These are phyloP conservation scores for Eupithecia exiguata DNA, from an alignment of 2,888 invertebrate genomes.

Conservation along the genomic window DNA sequence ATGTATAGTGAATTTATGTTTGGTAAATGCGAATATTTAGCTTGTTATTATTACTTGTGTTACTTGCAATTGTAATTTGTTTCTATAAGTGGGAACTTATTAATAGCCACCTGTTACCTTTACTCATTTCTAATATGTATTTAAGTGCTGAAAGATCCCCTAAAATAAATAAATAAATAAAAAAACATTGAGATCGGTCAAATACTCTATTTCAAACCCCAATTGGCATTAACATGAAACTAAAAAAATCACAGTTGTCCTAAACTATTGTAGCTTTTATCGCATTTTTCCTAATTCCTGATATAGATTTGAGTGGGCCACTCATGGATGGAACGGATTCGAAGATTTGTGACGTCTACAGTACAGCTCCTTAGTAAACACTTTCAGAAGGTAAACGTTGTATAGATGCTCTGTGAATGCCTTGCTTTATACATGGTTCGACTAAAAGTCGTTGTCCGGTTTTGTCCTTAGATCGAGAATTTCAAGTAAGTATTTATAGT, in stretches of 20 bases:
- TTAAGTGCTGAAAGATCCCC: too few relatives aligned
- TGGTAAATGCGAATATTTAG: too few relatives aligned
- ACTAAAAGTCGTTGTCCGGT: background rate
- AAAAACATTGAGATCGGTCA: background rate
- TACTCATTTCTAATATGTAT: too few relatives aligned
- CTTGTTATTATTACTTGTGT: too few relatives aligned
- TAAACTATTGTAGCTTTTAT: conserved; percentile 1
- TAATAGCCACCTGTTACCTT: too few relatives aligned
- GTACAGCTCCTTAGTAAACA: conserved; percentile 24
- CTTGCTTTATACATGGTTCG: conserved; percentile 9
- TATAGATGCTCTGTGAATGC: background rate
- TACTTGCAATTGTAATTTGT: too few relatives aligned
- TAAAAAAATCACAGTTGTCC: background rate
- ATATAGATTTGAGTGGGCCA: conserved; percentile 32
- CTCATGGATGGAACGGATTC: conserved; percentile 22
- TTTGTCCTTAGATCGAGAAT: background rate
- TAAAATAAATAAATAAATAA: too few relatives aligned
- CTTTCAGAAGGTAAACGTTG: conserved; percentile 26
- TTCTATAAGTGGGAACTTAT: too few relatives aligned
- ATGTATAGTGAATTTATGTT: too few relatives aligned
- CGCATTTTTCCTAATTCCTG: conserved; percentile 17
- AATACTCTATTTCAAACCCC: conserved; percentile 2
- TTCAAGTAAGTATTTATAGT: background rate
- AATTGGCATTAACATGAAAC: background rate
- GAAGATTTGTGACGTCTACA: conserved; percentile 28